Conservation (phyloP, 2,888 invertebrate genomes). For the Cheilosia soror region DNA sequence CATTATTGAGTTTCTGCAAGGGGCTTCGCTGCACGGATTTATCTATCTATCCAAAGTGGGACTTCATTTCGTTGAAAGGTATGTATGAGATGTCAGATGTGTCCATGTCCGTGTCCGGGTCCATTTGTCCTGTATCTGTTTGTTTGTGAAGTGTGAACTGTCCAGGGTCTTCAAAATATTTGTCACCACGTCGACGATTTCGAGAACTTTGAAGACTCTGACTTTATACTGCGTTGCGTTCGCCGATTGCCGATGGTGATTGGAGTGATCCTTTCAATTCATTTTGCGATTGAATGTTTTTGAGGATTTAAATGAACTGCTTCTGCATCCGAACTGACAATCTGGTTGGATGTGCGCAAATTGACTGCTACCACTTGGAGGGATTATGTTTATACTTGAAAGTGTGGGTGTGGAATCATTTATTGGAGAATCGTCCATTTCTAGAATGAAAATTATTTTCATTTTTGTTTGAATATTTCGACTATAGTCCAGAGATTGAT, state of each 20-base stretch:
- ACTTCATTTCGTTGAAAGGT: constrained; percentile 82
- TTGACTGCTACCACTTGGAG: constrained; percentile 54
- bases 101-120: not conserved
- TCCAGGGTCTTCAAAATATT: constrained; percentile 64
- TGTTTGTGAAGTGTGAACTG: constrained; percentile 54
- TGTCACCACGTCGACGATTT: constrained; percentile 52
- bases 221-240: not conserved
- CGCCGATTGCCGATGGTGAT: not conserved
- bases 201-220: constrained; percentile 32
- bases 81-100: constrained; percentile 62
- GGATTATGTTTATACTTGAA: constrained; percentile 62
- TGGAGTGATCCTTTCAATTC: constrained; percentile 55
- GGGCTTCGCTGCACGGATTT: constrained; percentile 83
- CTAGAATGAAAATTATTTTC: constrained; percentile 25
- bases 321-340: constrained; percentile 42
- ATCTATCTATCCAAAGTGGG: constrained; percentile 82
- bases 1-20: constrained; percentile 81
- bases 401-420: constrained; percentile 32
- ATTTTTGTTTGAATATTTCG: constrained; percentile 34
- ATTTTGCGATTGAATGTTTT: constrained; percentile 56
- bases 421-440: constrained; percentile 33
- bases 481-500: constrained; percentile 6
- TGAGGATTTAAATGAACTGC: constrained; percentile 45
- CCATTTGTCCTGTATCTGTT: constrained; percentile 39
- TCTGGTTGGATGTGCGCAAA: constrained; percentile 44